Percentiles rank a stretch among this genome's conserved stretches.
Evolutionary conservation across 2,888 invertebrate species (phyloP).

Genomic region (Noctua fimbriata): DNA sequence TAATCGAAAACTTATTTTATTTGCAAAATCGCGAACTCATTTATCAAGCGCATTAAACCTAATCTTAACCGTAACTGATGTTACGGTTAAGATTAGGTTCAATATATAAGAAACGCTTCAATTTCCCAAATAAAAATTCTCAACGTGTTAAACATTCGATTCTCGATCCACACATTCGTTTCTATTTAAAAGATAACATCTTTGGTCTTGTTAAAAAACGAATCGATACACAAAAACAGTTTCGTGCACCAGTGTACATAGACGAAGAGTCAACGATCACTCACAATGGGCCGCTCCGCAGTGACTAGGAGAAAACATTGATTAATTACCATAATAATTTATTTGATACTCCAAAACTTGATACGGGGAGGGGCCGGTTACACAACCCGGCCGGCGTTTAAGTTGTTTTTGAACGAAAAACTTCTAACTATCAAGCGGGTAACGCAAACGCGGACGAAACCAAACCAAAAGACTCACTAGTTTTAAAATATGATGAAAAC

Average conservation of each 20-base stretch:
- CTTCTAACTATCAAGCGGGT: conserved; percentile 71
- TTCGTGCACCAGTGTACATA: conserved; percentile 83
- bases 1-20: conserved; percentile 43
- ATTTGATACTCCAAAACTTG: conserved; percentile 90
- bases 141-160: conserved; percentile 64
- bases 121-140: conserved; percentile 61
- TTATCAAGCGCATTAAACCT: conserved; percentile 52
- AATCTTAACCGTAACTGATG: conserved; percentile 56
- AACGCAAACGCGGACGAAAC: conserved; percentile 78
- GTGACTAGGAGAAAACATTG: conserved; percentile 90
- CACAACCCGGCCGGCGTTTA: conserved; percentile 81
- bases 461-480: conserved; percentile 73
- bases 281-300: conserved; percentile 86
- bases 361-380: conserved; percentile 86
- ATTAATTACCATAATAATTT: conserved; percentile 91
- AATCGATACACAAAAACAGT: conserved; percentile 83
- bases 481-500: conserved; percentile 86
- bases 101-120: conserved; percentile 55
- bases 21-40: conserved; percentile 51
- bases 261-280: conserved; percentile 86
- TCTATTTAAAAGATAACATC: conserved; percentile 75
- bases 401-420: conserved; percentile 84
- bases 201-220: conserved; percentile 73
- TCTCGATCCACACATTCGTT: conserved; percentile 69
- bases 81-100: too few relatives aligned